Evolutionary conservation across 2,113 vertebrate genomes (phyloP).

Genomic region (Bolborhynchus lineola): DNA sequence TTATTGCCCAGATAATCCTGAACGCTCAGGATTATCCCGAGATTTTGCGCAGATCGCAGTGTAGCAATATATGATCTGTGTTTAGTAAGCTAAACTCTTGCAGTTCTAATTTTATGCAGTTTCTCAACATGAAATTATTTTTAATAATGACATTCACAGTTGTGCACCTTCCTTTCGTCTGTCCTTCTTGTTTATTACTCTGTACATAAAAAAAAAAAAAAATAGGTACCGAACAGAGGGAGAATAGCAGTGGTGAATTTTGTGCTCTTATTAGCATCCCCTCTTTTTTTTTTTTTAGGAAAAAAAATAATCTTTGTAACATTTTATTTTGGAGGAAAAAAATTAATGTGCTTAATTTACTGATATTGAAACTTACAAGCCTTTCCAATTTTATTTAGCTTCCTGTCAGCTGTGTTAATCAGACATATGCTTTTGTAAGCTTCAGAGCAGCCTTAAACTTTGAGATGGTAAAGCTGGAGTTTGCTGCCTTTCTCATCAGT

Average conservation of each 20-base stretch:
- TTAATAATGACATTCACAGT: neutral
- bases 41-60: neutral
- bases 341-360: neutral
- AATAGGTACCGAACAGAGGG: too few relatives aligned
- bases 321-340: neutral
- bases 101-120: neutral
- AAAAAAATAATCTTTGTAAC: neutral
- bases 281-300: accelerated
- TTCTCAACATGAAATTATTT: neutral
- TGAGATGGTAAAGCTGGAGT: neutral
- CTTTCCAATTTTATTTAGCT: neutral
- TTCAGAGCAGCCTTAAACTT: neutral
- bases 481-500: neutral
- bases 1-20: neutral
- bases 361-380: neutral
- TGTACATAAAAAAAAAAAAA: neutral
- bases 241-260: neutral
- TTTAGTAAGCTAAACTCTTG: neutral
- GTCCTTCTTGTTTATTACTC: neutral
- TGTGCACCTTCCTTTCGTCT: neutral
- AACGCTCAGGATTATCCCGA: neutral
- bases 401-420: neutral
- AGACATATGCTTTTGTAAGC: neutral
- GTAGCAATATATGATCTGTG: neutral
- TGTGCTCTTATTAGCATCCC: neutral